Evolutionary conservation across 1,140 invertebrate species (phyloP), one percentile per base, ranked within the genome.

Genomic region (Heliconius himera): DNA sequence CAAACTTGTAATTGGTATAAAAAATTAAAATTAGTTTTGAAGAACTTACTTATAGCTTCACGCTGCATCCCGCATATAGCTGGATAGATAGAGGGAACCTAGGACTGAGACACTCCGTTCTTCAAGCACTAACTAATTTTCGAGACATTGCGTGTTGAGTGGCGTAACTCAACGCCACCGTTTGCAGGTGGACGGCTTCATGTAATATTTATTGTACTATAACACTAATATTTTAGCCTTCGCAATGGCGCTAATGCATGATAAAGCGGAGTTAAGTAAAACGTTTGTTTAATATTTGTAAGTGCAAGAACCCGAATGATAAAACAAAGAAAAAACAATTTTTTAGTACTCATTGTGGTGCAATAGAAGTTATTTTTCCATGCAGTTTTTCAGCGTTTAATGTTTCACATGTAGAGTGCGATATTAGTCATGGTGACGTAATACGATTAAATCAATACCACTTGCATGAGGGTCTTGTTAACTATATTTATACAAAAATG

Each of bases 401-500:
- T 66, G 60, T 66, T 66, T 66, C 60, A 66, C 60, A 66, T 66
- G 22, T 66, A 66, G 22, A 66, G 60, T 66, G 26, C 60, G 60
- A 66, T 66, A 66, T 66, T 66, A 66, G 60, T 66, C 60, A 66
- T 29, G 60, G 13, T 66, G 60, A 66, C 60, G 60, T 66, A 66
- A 66, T 66, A 22, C 22, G 60, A 13, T 66, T 66, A 29, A 66
- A 66, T 66, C 60, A 66, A 66, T 66, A 66, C 26, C 60, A 4
- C 8, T 29, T 66, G 60, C 60, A 66, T 29, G 60, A 66, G 60
- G 60, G 60, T 66, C 22, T 66, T 29, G 54, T 16, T 1, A 29
- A 66, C 22, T 16, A 29, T 66, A 5, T 66, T 11, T 5, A 16
- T 26, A 66, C 26, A 26, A 60, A 22, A n/a, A n/a, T 60, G 54